Base-by-base conservation (phyloP, 2,888 invertebrate genomes). In the Ophion obscuratus region DNA sequence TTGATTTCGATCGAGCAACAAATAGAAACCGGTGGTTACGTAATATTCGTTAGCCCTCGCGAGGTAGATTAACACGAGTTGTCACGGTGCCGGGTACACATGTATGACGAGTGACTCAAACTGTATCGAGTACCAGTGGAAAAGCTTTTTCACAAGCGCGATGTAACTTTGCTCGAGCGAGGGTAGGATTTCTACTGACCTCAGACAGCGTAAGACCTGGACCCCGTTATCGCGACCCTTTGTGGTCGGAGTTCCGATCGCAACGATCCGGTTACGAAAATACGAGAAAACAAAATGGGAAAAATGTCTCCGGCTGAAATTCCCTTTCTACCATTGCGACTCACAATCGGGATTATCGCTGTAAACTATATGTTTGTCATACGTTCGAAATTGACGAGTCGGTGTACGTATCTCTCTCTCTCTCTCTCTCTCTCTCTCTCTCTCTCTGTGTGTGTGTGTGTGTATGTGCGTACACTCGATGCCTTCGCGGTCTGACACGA, bases 131-230 rank as follows among this genome's bases (percentile, higher is more conserved):
- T 31, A 62, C 53, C 4, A 70, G 10, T 4, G 62, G 11, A 9
- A n/a, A n/a, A 68, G n/a, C 7, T 67, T 24, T 36, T 36, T 67
- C 2, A 36, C 27, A 66, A 71, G 57, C 14, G 44, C 66, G 70
- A 84, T 83, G 40, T 68, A 68, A 44, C 78, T 84, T 77, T 75
- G 47, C 10, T 40, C 64, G 71, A 81, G 81, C 76, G 81, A 81
- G 81, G 78, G 14, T 77, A 81, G 81, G 59, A 83, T 86, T 83
- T 68, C 47, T 70, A 85, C 77, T 87, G 87, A 82, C 80, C 88
- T 85, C 70, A 70, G 53, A 66, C 36, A 11, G 24, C 57, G 17
- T 36, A 61, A 75, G 68, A 77, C 57, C 74, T 80, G 76, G 73
- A 83, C 68, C 62, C 40, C 71, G 67, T 59, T 70, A 68, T 79